phyloP scores from a whole-genome alignment of 92 coral and sea anemone species.

The Parazoanthus darwini region DNA sequence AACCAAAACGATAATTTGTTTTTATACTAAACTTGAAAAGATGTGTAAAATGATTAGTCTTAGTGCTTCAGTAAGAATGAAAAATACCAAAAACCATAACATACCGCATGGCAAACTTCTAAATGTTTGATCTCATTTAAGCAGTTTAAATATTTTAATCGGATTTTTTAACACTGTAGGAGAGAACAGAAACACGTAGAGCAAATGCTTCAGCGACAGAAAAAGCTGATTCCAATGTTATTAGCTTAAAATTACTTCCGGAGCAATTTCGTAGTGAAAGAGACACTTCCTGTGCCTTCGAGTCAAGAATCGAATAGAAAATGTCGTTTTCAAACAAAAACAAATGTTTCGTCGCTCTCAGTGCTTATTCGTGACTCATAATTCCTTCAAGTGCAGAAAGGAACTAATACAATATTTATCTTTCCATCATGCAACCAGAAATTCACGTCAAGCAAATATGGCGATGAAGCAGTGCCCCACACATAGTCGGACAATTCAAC shows the following conservation, averaged over 20 bases:
- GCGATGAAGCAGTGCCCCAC: not conserved
- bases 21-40: no score
- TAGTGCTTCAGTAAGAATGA: no score
- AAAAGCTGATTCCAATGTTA: not conserved
- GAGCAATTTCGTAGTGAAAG: no score
- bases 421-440: no score
- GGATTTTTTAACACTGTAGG: not conserved
- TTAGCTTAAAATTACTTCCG: no score
- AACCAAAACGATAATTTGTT: no score
- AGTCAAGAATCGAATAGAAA: no score
- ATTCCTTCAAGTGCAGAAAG: not conserved
- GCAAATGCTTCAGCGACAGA: not conserved
- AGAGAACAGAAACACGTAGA: not conserved
- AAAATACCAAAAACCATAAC: no score
- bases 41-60: no score
- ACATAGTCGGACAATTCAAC: not conserved
- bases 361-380: not conserved
- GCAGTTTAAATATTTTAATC: not conserved
- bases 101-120: not conserved
- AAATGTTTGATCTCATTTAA: not conserved
- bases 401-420: not conserved
- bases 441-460: no score
- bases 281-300: no score
- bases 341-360: not conserved
- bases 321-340: no score